phyloP scores from a whole-genome alignment of 2,888 invertebrate genomes.

The Mongoloraphidia duomilia region DNA sequence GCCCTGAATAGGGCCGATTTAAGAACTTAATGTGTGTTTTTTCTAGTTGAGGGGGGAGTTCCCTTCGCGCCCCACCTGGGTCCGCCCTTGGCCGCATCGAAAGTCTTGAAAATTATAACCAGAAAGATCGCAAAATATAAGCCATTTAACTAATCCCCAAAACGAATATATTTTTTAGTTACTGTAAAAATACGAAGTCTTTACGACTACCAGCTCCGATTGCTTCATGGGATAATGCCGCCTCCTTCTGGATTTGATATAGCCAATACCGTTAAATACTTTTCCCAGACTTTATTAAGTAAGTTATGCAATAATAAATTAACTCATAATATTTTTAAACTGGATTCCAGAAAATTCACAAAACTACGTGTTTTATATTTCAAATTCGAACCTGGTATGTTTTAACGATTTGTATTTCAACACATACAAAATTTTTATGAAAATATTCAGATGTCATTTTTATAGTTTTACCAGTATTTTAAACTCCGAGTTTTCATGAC shows the following conservation, averaged over 20 bases:
- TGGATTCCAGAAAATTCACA: slow-evolving; percentile 1
- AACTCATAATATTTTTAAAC: slow-evolving; percentile 1
- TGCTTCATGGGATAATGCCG: slow-evolving; percentile 81
- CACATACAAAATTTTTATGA: slow-evolving; percentile 1
- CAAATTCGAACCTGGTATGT: neutral
- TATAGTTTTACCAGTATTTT: neutral
- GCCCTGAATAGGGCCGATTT: too few relatives aligned
- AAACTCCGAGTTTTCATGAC: neutral
- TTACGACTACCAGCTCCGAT: slow-evolving; percentile 88
- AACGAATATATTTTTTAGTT: slow-evolving; percentile 43
- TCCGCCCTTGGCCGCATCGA: too few relatives aligned
- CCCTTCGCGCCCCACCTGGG: too few relatives aligned
- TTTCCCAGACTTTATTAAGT: slow-evolving; percentile 94
- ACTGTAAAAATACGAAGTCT: slow-evolving; percentile 95
- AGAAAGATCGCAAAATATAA: too few relatives aligned
- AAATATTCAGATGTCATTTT: neutral
- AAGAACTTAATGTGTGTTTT: too few relatives aligned
- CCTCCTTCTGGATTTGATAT: slow-evolving; percentile 91
- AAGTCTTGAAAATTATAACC: too few relatives aligned
- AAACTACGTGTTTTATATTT: neutral
- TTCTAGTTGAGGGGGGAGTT: too few relatives aligned
- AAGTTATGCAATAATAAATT: too few relatives aligned
- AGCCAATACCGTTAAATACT: slow-evolving; percentile 94
- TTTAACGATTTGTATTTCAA: neutral
- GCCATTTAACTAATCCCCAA: neutral